phyloP scores from a whole-genome alignment of 1,140 invertebrate species.

The Caerostris darwini region DNA sequence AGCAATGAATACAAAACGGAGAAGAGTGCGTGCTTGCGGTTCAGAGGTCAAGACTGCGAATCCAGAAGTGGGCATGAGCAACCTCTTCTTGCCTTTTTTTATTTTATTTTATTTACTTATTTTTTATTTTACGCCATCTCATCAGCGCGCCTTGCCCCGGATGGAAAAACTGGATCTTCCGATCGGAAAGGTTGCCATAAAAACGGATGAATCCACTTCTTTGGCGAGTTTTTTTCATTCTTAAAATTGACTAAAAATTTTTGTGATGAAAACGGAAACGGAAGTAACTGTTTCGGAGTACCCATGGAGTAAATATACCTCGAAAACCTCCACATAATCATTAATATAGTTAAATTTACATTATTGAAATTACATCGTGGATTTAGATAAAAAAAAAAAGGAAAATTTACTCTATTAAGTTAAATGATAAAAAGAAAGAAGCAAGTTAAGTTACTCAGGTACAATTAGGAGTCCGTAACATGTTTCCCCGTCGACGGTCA shows the following conservation, averaged over 20 bases:
- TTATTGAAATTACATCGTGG: too few relatives aligned
- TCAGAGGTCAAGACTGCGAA: slow-evolving; percentile 11
- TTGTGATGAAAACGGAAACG: too few relatives aligned
- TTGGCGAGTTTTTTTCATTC: not conserved
- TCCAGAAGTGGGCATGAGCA: not conserved
- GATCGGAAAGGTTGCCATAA: slow-evolving; percentile 13
- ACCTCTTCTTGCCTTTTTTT: not conserved
- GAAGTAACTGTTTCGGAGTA: too few relatives aligned
- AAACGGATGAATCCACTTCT: not conserved
- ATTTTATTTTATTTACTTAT: not conserved
- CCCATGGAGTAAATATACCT: too few relatives aligned
- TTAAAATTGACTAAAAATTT: not conserved
- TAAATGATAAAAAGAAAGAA: too few relatives aligned
- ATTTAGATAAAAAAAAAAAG: too few relatives aligned
- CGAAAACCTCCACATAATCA: too few relatives aligned
- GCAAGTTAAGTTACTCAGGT: too few relatives aligned
- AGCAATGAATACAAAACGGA: not conserved
- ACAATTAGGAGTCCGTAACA: too few relatives aligned
- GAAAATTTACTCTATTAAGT: too few relatives aligned
- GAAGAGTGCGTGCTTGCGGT: not conserved
- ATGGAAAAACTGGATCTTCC: slow-evolving; percentile 22
- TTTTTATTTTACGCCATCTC: not conserved
- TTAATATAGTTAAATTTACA: too few relatives aligned
- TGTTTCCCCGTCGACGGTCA: too few relatives aligned
- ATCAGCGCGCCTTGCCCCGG: not conserved